Evolutionary conservation across 2,888 invertebrate species (phyloP), one percentile per base, ranked within the genome.

Genomic region (Chymomyza caudatula): DNA sequence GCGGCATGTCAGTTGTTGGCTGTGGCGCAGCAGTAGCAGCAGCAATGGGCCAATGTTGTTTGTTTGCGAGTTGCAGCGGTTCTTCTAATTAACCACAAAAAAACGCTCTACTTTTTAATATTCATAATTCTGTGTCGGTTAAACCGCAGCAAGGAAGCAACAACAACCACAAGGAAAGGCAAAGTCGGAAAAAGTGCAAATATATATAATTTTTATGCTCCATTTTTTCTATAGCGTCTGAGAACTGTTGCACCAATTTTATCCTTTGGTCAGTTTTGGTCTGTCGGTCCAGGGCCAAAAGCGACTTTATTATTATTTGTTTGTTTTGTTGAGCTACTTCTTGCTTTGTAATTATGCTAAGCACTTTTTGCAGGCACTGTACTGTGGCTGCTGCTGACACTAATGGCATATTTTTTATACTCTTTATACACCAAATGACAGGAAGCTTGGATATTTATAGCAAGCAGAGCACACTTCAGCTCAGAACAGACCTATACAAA

Each of bases 61-160:
- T 58, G 58, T 43, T 53, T 60, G 49, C 23, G 3, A 49, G 37
- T 53, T n/a, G 53, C 20, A 22, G 23, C 23, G 20, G 49, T 56
- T 62, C 49, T 44, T 47, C 51, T 62, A 62, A 62, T 62, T 62
- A 62, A 62, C 62, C 62, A 47, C 56, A 49, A 42, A 53, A 51
- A 53, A 51, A 13, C 23, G 53, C n/a, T 53, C n/a, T 25, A 15
- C 53, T 62, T 62, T 62, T 62, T 62, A 62, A 62, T 56, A 55
- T 55, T 62, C 62, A 62, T 62, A 61, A 42, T 62, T 62, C 43
- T 54, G 47, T 37, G 29, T 8, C 29, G 29, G 29, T 37, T 37
- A 37, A 37, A 37, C 29, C 29, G 29, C 29, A 37, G 29, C 29
- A 37, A 37, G 11, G 11, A 11, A 37, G 5, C 3, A 11, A 37